phyloP scores from a whole-genome alignment of 2,113 vertebrate species.

The Erythrocercus mccallii region DNA sequence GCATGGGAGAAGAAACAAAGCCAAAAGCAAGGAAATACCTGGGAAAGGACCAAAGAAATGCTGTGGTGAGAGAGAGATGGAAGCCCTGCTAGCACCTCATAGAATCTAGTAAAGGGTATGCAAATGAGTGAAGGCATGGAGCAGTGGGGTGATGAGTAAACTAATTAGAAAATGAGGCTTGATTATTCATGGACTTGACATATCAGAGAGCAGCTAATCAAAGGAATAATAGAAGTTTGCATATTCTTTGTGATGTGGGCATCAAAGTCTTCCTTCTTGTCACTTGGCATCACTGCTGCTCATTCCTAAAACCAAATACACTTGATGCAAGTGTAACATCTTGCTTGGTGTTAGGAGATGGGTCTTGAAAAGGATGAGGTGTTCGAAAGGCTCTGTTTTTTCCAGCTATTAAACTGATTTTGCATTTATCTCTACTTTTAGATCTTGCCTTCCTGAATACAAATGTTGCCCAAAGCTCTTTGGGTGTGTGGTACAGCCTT shows the following conservation, averaged over 20 bases:
- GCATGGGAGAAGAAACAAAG: neutral
- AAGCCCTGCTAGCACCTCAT: neutral
- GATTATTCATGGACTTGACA: slow-evolving; percentile 55
- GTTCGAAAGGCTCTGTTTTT: neutral
- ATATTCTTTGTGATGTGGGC: slow-evolving; percentile 20
- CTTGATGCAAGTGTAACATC: fast-evolving
- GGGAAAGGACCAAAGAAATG: neutral
- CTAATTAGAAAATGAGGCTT: slow-evolving; percentile 57
- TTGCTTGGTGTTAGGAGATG: fast-evolving
- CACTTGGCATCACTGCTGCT: neutral
- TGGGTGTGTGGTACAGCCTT: neutral
- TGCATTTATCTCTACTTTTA: neutral
- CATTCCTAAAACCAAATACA: neutral
- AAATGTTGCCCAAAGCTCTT: neutral
- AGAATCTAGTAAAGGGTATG: neutral
- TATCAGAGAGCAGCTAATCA: slow-evolving; percentile 46
- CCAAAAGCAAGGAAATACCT: neutral
- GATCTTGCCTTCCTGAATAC: neutral
- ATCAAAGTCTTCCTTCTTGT: slow-evolving; percentile 13
- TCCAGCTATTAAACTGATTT: neutral
- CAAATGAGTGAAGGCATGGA: slow-evolving; percentile 25
- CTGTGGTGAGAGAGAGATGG: neutral
- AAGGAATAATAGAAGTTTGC: slow-evolving; percentile 39
- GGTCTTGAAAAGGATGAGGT: neutral
- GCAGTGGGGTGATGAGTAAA: slow-evolving; percentile 35